Base-by-base conservation (phyloP, 2,888 invertebrate genomes). In the Saturnia japonica region DNA sequence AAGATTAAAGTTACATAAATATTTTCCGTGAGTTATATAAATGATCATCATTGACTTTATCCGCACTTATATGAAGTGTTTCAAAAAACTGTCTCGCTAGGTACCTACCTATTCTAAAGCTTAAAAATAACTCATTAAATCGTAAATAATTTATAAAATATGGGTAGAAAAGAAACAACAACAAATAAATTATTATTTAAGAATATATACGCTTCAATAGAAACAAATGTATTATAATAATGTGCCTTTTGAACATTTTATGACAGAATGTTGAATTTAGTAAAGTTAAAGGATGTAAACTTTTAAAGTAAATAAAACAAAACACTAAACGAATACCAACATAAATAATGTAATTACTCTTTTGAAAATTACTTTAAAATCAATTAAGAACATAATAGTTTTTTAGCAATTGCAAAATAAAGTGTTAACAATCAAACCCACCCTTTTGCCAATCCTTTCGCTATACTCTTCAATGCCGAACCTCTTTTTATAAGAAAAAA, bases 381-480 rank as follows among this genome's bases (percentile, higher is more conserved):
- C 28, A 70, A 43, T 40, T 40, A 67, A 57, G 43, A 42, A n/a
- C n/a, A 9, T 57, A 57, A 25, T 25, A 28, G 25, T 42, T 67
- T 67, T 72, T 68, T 69, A 54, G 64, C 64, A 60, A 68, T 62
- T 62, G 47, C 51, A 51, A 68, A 64, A 28, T 40, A 68, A 51
- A 45, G 25, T 51, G 34, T 62, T 72, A 76, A 78, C 77, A 71
- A 75, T 77, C 47, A 71, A 74, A 75, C 76, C 78, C 88, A 86
- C 83, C 85, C 86, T 85, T 90, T 87, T 85, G 67, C 83, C 86
- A 90, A 91, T 81, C 82, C 85, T 86, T 88, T 88, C 74, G 81
- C 84, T 75, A 86, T 83, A 84, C 77, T 78, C 73, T 75, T 72
- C 73, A 71, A 77, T 79, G 81, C 82, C 74, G 82, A 86, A 86